Conservation (phyloP, 2,113 vertebrate genomes). For the Gymnobelideus leadbeateri region DNA sequence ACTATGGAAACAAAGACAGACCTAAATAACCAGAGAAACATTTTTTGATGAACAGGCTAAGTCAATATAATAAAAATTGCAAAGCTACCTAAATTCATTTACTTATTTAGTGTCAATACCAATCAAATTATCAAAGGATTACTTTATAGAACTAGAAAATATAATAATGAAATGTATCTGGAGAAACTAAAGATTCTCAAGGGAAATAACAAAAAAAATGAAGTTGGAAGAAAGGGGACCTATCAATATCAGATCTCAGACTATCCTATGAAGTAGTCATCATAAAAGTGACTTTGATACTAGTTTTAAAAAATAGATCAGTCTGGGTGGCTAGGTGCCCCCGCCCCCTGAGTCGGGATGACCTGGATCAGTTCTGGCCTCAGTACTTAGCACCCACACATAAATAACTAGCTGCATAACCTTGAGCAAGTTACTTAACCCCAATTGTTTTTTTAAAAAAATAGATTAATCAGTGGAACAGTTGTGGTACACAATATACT, state of each 20-base stretch:
- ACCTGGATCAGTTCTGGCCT: too few relatives aligned
- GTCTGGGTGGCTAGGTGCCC: too few relatives aligned
- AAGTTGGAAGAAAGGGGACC: background rate
- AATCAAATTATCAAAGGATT: background rate
- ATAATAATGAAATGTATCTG: background rate
- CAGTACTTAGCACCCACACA: too few relatives aligned
- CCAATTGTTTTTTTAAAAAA: too few relatives aligned
- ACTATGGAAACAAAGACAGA: background rate
- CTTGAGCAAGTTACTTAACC: too few relatives aligned
- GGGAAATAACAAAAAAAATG: background rate
- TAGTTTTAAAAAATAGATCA: background rate
- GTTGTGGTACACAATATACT: background rate
- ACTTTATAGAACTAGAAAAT: background rate
- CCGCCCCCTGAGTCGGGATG: too few relatives aligned
- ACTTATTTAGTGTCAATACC: background rate
- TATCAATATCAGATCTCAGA: background rate
- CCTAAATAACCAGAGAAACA: background rate
- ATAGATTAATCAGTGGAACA: background rate
- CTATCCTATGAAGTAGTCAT: background rate
- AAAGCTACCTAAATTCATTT: background rate
- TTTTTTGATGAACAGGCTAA: background rate
- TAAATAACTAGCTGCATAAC: too few relatives aligned
- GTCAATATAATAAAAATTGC: background rate
- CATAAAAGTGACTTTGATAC: background rate
- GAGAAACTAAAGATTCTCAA: background rate